Percentiles rank a stretch among this genome's conserved stretches.
phyloP scores from a whole-genome alignment of 2,888 invertebrate species.

The Lottia gigantea region DNA sequence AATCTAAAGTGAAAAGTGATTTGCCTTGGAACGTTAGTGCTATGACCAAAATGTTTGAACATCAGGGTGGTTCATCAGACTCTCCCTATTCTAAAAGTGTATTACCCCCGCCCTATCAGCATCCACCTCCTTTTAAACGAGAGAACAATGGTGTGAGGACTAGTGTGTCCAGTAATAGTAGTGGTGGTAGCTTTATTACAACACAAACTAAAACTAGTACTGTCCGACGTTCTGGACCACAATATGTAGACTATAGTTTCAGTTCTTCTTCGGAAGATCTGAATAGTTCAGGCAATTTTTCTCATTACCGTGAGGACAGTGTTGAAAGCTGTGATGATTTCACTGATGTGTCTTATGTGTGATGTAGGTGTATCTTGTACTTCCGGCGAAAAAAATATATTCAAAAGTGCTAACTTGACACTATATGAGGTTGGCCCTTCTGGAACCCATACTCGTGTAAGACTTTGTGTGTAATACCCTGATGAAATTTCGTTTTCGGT shows the following conservation, averaged over 20 bases:
- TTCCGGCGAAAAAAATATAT: no score
- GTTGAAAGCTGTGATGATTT: constrained; percentile 33
- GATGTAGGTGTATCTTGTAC: not conserved
- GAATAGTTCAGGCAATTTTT: constrained; percentile 40
- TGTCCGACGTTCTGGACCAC: constrained; percentile 36
- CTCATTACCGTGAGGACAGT: constrained; percentile 33
- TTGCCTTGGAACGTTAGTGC: constrained; percentile 58
- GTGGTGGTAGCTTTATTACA: constrained; percentile 35
- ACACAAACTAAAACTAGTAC: constrained; percentile 9
- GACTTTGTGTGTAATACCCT: no score
- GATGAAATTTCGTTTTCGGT: no score
- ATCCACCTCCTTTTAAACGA: constrained; percentile 46
- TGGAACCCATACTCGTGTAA: no score
- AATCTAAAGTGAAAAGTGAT: constrained; percentile 24
- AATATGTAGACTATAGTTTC: constrained; percentile 39
- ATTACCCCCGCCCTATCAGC: constrained; percentile 43
- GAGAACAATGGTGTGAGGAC: constrained; percentile 39
- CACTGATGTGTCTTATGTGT: constrained; percentile 50
- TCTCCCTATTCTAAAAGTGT: constrained; percentile 13
- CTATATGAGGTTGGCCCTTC: no score
- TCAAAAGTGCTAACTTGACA: no score
- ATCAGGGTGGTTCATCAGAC: constrained; percentile 15
- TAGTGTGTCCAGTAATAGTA: constrained; percentile 51
- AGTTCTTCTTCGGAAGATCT: constrained; percentile 46
- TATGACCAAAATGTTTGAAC: constrained; percentile 43